Base-by-base conservation (phyloP, 2,888 invertebrate species). In the Pristionchus arcanus region DNA sequence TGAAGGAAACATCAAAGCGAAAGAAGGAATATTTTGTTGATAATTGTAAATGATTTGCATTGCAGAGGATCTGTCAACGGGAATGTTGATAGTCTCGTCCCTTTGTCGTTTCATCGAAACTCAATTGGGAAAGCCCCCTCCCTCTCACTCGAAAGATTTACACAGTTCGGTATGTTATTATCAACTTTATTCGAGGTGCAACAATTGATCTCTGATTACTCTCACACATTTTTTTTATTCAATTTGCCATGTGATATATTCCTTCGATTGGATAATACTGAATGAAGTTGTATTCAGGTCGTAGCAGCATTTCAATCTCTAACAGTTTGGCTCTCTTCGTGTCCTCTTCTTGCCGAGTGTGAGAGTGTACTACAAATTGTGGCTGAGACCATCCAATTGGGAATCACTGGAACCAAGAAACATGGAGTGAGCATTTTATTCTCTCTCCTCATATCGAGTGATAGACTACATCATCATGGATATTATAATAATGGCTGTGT, bases 51-150 rank as follows among this genome's bases (percentile, higher is more conserved):
- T 49, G 42, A 49, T 9, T 49, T 49, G 42, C 13, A 49, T 90
- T 92, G n/a, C 91, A 94, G 94, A 92, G 55, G 94, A 94, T 55
- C 93, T 94, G 34, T 94, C 94, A 68, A 94, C 94, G 25, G 95
- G 94, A 16, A 93, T 25, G 2, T 90, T 95, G 87, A 94, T 94
- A 84, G 98, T 99, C 37, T 98, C 98, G 94, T 98, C 98, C 97
- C 97, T 99, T 90, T 99, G 99, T 96, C 98, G 99, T 96, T 99
- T 98, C 96, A 98, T 99, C 94, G 97, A 97, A 89, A 97, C 97
- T 95, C 98, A 98, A 95, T 98, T 98, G 96, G 97, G 97, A 94
- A 97, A 98, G 92, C 98, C 98, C 89, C 98, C 98, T 89, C 98
- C 97, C 90, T 96, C 98, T 92, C 98, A 98, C 96, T 98, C 98